A percentile compares a stretch with the other conserved stretches of the same genome.
Evolutionary conservation across 2,888 invertebrate genomes (phyloP).

Genomic region (Chrysodeixis includens): DNA sequence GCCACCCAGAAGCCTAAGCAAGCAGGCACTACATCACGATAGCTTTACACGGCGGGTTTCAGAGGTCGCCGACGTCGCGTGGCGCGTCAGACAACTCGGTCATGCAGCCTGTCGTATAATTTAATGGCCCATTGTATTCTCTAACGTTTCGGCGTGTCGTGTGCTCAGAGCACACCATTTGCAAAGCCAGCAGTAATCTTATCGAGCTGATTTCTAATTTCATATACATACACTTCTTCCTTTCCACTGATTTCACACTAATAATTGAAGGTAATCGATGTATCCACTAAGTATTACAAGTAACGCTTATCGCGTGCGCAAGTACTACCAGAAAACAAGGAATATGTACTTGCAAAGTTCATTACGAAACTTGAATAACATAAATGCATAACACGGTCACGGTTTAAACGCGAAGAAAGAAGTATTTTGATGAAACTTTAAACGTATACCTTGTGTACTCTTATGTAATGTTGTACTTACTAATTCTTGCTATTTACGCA

Average conservation of each 20-base stretch:
- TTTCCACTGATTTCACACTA: slow-evolving; percentile 41
- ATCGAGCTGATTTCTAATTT: slow-evolving; percentile 39
- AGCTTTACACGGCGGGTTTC: slow-evolving; percentile 48
- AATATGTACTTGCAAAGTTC: slow-evolving; percentile 58
- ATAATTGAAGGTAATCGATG: slow-evolving; percentile 35
- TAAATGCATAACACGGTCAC: slow-evolving; percentile 72
- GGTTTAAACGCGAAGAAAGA: slow-evolving; percentile 60
- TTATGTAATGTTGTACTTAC: slow-evolving; percentile 42
- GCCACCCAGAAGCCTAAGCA: slow-evolving; percentile 49
- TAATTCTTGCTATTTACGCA: slow-evolving; percentile 29
- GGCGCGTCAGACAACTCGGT: slow-evolving; percentile 67
- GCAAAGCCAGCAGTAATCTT: slow-evolving; percentile 25
- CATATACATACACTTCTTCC: slow-evolving; percentile 30
- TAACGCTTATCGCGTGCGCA: slow-evolving; percentile 54
- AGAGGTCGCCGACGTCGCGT: slow-evolving; percentile 66
- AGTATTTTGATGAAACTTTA: slow-evolving; percentile 57
- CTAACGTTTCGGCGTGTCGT: slow-evolving; percentile 45
- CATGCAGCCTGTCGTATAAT: slow-evolving; percentile 69
- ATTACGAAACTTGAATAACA: slow-evolving; percentile 74
- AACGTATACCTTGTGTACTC: slow-evolving; percentile 25
- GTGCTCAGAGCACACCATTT: slow-evolving; percentile 33
- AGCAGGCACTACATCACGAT: slow-evolving; percentile 44
- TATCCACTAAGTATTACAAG: slow-evolving; percentile 46
- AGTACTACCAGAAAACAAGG: slow-evolving; percentile 59
- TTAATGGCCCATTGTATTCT: slow-evolving; percentile 77